Evolutionary conservation across 2,888 invertebrate genomes (phyloP), one percentile per base, ranked within the genome.

Genomic region (Thereva unica): DNA sequence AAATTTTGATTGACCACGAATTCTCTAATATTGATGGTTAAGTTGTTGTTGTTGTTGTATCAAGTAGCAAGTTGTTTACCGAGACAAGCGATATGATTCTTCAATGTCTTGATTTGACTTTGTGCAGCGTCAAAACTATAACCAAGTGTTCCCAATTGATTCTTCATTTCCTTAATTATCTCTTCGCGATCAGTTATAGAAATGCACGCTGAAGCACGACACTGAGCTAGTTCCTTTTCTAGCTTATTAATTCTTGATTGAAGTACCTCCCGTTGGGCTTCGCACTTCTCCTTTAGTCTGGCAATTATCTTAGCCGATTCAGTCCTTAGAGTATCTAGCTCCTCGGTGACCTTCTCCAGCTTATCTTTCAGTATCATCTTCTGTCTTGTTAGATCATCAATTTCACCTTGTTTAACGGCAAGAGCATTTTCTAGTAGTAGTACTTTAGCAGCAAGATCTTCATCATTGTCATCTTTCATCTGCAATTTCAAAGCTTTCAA

Each of bases 51-150:
- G n/a, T n/a, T n/a, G n/a, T 23, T 23, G 23, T 23, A 23, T 23
- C 23, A 23, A 23, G 23, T 23, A 23, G 23, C 23, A 23, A 23
- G 23, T 23, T 23, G 23, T 23, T 23, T 23, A 23, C 23, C 23
- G 23, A 64, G 34, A 7, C 9, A 64, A 12, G 37, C 12, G 56
- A 81, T 78, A 66, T 80, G 80, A 8, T 76, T 73, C 4, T 80
- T 75, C 2, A 81, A 71, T 0, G 77, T 75, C 3, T 78, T 75
- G 44, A 81, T 80, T 67, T 80, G 80, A 61, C 76, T 78, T 72
- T 80, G 79, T 2, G 80, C 79, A 4, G 78, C 76, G 67, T 80
- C 79, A 49, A 80, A 81, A 57, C 78, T 79, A 64, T 77, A 76
- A 5, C 78, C 78, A 8, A 81, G 69, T 5, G 75, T 76, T 45